A percentile compares a stretch with the other conserved stretches of the same genome.
phyloP scores from a whole-genome alignment of 2,113 vertebrate genomes.

The Craseonycteris thonglongyai region DNA sequence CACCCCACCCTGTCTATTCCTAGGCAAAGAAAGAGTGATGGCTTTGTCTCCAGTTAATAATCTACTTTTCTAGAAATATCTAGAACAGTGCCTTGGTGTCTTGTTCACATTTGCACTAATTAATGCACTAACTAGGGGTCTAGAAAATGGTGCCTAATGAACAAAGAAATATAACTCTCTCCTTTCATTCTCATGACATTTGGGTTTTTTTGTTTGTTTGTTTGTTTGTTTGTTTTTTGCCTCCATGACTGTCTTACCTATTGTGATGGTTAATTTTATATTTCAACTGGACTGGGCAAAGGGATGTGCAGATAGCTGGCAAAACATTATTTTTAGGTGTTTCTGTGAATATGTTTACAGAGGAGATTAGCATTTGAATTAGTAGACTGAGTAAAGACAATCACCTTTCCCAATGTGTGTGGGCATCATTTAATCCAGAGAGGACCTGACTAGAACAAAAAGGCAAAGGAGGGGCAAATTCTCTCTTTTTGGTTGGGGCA shows the following conservation, averaged over 20 bases:
- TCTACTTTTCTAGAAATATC: neutral
- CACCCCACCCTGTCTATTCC: neutral
- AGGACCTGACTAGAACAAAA: neutral
- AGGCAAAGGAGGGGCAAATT: neutral
- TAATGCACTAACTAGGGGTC: neutral
- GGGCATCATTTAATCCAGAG: neutral
- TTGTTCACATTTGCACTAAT: neutral
- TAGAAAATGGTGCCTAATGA: neutral
- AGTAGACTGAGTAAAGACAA: neutral
- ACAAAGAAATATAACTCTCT: neutral
- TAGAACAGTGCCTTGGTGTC: neutral
- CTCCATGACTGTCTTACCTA: neutral
- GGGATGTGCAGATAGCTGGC: neutral
- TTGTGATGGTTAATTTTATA: neutral
- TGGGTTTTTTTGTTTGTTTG: neutral
- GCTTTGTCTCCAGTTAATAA: neutral
- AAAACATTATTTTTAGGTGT: neutral
- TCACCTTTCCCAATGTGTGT: neutral
- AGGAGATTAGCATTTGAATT: neutral
- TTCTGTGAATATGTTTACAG: neutral
- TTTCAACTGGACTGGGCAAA: neutral
- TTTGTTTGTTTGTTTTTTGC: neutral
- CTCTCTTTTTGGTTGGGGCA: neutral
- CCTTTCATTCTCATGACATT: neutral
- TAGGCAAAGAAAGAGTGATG: neutral